Evolutionary conservation across 2,888 invertebrate species (phyloP).

Genomic region (Amphipyra tragopoginis): DNA sequence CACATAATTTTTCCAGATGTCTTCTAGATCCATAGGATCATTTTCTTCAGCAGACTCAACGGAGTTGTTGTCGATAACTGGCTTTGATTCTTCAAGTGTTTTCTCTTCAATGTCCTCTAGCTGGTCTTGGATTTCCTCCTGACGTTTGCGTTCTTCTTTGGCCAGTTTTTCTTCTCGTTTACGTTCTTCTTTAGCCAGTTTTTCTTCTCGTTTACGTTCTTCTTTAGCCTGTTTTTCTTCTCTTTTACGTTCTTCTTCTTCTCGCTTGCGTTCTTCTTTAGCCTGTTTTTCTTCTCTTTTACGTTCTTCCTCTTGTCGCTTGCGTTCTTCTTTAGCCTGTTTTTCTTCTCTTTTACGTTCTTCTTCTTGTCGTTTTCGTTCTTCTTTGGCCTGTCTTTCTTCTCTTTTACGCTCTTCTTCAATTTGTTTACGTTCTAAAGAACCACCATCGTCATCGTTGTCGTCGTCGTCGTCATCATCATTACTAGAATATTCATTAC

Average conservation of each 20-base stretch:
- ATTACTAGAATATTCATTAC: slow-evolving; percentile 62
- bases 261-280: slow-evolving; percentile 45
- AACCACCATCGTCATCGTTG: slow-evolving; percentile 16
- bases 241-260: slow-evolving; percentile 63
- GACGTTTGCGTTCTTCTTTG: slow-evolving; percentile 61
- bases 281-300: slow-evolving; percentile 37
- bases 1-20: slow-evolving; percentile 80
- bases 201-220: slow-evolving; percentile 65
- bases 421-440: slow-evolving; percentile 46
- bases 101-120: slow-evolving; percentile 69
- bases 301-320: slow-evolving; percentile 58
- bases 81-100: slow-evolving; percentile 57
- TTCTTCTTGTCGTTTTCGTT: slow-evolving; percentile 47
- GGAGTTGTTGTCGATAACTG: slow-evolving; percentile 56
- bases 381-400: slow-evolving; percentile 60
- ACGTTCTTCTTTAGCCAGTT: slow-evolving; percentile 62
- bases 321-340: slow-evolving; percentile 36
- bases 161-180: slow-evolving; percentile 67
- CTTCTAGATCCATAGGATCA: slow-evolving; percentile 78
- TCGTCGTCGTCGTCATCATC: slow-evolving; percentile 55
- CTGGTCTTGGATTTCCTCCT: slow-evolving; percentile 61
- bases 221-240: slow-evolving; percentile 70
- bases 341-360: too few relatives aligned
- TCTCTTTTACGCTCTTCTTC: slow-evolving; percentile 68
- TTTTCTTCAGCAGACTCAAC: slow-evolving; percentile 68